Base-by-base conservation (phyloP, 2,797 vertebrate species). In the Gephyroberyx darwinii region DNA sequence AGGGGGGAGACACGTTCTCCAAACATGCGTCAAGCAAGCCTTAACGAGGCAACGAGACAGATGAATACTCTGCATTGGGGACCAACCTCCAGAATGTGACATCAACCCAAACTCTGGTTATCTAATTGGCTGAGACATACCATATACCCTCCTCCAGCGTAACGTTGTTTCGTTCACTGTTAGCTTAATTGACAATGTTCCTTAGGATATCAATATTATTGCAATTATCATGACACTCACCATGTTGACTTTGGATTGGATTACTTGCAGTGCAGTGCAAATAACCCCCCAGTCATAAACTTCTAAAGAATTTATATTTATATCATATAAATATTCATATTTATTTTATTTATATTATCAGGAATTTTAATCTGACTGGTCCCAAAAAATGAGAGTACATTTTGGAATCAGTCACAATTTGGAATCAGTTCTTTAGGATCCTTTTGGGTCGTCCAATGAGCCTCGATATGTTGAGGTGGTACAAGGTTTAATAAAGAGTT, bases 51-150 rank as follows among this genome's bases (percentile, higher is more conserved):
- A 60, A 59, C 69, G 47, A 69, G 75, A 75, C 53, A 17, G 73
- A 57, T 31, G 70, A 53, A 71, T 60, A 55, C 26, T 62, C 59
- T 53, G 64, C 55, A n/a, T 41, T 19, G 58, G 33, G 63, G 62
- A 63, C 16, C 20, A 65, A 60, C 53, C 31, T 66, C 65, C 58
- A 48, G 41, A 52, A 59, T 76, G 56, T 83, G 85, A 82, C 80
- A 85, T 77, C 19, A 69, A 67, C 48, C 64, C 33, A 60, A 50
- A 67, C 60, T 50, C 53, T 52, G 31, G 56, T 55, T 52, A 33
- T 71, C 59, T 88, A 86, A 86, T 90, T 84, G 73, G 72, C 47
- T 41, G 20, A 69, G 63, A 82, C 65, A 33, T 61, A 26, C 26
- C 4, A 4, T 26, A 16, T 65, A 60, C 62, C 56, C 56, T 62